A percentile compares a stretch with the other conserved stretches of the same genome.
phyloP scores from a whole-genome alignment of 2,888 invertebrate genomes.

The Eudemis profundana region DNA sequence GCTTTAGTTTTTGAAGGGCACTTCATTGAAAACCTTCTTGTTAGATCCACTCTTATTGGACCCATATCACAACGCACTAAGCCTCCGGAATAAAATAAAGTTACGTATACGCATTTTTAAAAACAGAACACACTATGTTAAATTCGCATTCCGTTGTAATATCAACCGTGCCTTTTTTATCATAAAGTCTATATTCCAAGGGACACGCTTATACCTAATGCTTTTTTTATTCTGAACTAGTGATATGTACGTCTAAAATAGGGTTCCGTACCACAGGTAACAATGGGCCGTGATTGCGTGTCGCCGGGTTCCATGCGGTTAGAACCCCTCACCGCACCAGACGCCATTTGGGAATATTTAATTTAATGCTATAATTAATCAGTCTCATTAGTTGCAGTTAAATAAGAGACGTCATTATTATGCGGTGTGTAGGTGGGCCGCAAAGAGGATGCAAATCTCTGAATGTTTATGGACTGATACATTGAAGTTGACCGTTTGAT shows the following conservation, averaged over 20 bases:
- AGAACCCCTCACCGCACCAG: slow-evolving; percentile 52
- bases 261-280: slow-evolving; percentile 32
- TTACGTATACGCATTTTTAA: background rate
- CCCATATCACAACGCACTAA: slow-evolving; percentile 21
- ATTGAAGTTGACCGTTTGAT: too few species aligned
- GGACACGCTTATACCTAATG: background rate
- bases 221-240: background rate
- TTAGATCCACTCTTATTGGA: slow-evolving; percentile 14
- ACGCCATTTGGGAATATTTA: slow-evolving; percentile 46
- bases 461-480: too few species aligned
- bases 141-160: background rate
- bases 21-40: slow-evolving; percentile 18
- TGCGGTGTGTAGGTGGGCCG: background rate
- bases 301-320: slow-evolving; percentile 62
- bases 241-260: slow-evolving; percentile 22
- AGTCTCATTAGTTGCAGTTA: slow-evolving; percentile 24
- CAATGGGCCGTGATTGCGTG: slow-evolving; percentile 62
- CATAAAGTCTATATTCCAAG: background rate
- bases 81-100: slow-evolving; percentile 15
- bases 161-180: background rate
- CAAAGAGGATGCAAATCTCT: too few species aligned
- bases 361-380: slow-evolving; percentile 47
- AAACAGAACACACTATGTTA: background rate
- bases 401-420: slow-evolving; percentile 3
- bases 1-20: slow-evolving; percentile 16